Evolutionary conservation across 2,888 invertebrate genomes (phyloP).

Genomic region (Linnaemya tessellans): DNA sequence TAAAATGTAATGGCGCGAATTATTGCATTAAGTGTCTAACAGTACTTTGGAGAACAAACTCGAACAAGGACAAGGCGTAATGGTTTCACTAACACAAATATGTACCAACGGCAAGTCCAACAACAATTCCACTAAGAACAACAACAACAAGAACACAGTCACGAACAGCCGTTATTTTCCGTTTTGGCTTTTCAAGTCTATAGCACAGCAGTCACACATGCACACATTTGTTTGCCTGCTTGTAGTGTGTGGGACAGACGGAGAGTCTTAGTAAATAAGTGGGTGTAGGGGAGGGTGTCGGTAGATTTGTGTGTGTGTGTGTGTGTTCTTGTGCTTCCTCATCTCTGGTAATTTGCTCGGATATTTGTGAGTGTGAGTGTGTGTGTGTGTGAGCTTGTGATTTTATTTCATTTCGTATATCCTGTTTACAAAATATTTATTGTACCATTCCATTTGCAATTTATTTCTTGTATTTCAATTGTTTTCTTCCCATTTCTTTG

Average conservation of each 20-base stretch:
- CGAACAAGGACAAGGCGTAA: conserved; percentile 57
- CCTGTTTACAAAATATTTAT: conserved; percentile 69
- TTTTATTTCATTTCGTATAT: conserved; percentile 68
- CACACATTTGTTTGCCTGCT: neutral
- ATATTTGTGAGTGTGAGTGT: conserved; percentile 24
- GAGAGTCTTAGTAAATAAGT: conserved; percentile 16
- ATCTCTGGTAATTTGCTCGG: conserved; percentile 23
- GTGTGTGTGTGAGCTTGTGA: conserved; percentile 21
- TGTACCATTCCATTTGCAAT: conserved; percentile 64
- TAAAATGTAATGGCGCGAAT: conserved; percentile 71
- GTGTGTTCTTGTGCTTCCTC: neutral
- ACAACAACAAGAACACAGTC: conserved; percentile 35
- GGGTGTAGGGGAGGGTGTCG: neutral
- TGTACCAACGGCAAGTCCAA: conserved; percentile 29
- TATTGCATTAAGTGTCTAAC: conserved; percentile 72
- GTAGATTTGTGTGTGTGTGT: neutral
- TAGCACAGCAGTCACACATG: neutral
- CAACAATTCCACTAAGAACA: conserved; percentile 34
- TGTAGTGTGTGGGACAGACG: neutral
- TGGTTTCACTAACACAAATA: conserved; percentile 38
- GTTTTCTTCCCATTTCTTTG: conserved; percentile 26
- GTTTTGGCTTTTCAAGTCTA: conserved; percentile 27
- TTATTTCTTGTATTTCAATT: conserved; percentile 59
- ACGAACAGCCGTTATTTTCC: conserved; percentile 54
- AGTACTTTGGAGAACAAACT: conserved; percentile 60